phyloP scores from a whole-genome alignment of 2,113 vertebrate species.

The Osmerus mordax region DNA sequence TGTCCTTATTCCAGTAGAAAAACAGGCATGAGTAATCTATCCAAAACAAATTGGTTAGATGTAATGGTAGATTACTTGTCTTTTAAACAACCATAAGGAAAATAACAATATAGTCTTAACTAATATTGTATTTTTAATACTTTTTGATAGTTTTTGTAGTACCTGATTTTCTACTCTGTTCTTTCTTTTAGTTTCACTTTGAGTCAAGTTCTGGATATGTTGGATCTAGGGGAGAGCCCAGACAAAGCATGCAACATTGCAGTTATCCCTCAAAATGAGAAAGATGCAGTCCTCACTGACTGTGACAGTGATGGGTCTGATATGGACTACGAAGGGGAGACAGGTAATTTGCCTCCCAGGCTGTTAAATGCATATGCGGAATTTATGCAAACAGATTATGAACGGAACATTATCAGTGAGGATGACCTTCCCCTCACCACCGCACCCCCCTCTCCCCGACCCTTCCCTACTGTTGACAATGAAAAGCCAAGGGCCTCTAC shows the following conservation, averaged over 20 bases:
- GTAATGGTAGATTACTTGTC: too few relatives aligned
- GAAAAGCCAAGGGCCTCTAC: too few relatives aligned
- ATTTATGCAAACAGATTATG: constrained; percentile 20
- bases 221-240: constrained; percentile 14
- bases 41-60: too few relatives aligned
- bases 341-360: constrained; percentile 13
- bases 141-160: not conserved
- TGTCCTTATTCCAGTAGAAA: too few relatives aligned
- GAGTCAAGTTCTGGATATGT: constrained; percentile 12
- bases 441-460: too few relatives aligned
- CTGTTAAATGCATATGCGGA: constrained; percentile 18
- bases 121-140: too few relatives aligned
- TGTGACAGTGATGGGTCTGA: constrained; percentile 16
- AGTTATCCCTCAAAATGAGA: constrained; percentile 26
- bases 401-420: constrained; percentile 12
- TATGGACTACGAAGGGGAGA: constrained; percentile 19
- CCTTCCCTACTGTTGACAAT: too few relatives aligned
- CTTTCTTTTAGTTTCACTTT: constrained; percentile 11
- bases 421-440: not conserved
- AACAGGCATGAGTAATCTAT: too few relatives aligned
- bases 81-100: too few relatives aligned
- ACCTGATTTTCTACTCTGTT: constrained; percentile 3
- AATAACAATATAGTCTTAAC: too few relatives aligned
- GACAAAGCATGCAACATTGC: constrained; percentile 22
- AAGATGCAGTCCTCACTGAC: constrained; percentile 22